Percentiles rank a stretch among this genome's conserved stretches.
phyloP scores from a whole-genome alignment of 2,113 vertebrate species.

The Rattus norvegicus region GRCr8 NC_086028.1:17462501-17463000 shows the following conservation, averaged over 20 bases:
- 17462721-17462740: background rate
- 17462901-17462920: background rate
- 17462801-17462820: conserved; percentile 41
- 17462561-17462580: too few relatives aligned
- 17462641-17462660: background rate
- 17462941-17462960: background rate
- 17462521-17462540: too few relatives aligned
- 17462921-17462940: background rate
- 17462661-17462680: background rate
- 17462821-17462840: background rate
- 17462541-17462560: too few relatives aligned
- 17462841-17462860: background rate
- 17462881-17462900: background rate
- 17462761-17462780: background rate
- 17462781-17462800: background rate
- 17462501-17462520: too few relatives aligned
- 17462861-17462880: background rate
- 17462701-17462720: background rate
- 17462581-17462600: too few relatives aligned
- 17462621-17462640: background rate
- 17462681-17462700: background rate
- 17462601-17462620: too few relatives aligned
- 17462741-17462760: background rate
- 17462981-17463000: background rate
- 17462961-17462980: background rate